Evolutionary conservation across 2,888 invertebrate genomes (phyloP), one percentile per base, ranked within the genome.

Genomic region (Parthenolecanium corni): DNA sequence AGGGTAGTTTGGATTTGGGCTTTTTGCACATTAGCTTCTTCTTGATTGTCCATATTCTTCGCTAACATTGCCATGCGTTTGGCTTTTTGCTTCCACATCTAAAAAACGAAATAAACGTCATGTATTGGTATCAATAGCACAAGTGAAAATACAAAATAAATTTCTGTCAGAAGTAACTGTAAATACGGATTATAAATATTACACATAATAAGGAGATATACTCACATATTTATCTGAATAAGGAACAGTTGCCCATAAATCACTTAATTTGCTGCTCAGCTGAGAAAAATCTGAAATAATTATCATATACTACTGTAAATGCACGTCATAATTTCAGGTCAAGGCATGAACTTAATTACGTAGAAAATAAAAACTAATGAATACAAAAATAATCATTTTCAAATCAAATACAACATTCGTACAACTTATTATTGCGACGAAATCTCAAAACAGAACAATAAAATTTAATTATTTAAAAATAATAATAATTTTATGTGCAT

Each of bases 201-300:
- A n/a, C n/a, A n/a, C n/a, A n/a, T n/a, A n/a, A n/a, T n/a, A 16
- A 21, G 23, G 25, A n/a, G n/a, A 9, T 31, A 2, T 20, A 71
- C 73, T 72, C 69, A 78, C 78, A 73, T 76, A 73, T 73, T 78
- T 78, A 66, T 79, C 78, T 69, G 76, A 77, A 62, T 66, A 66
- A 36, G 79, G 75, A 40, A 91, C 85, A 69, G 86, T 85, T 31
- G 89, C 84, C 93, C 92, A 92, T 73, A 92, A 80, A 72, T 92
- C 91, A 40, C 90, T 89, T 12, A 93, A 78, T 11, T 87, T 80
- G 70, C 88, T 86, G 47, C 90, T 89, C 66, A 89, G 84, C 62
- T 84, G 82, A 0, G 86, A 82, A 75, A 90, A 89, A 76, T 91
- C 82, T 80, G 70, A 46, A 71, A 68, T 36, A 63, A 66, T 51